Percentiles rank a stretch among this genome's conserved stretches.
Evolutionary conservation across 2,888 invertebrate species (phyloP).

Genomic region (Antheraea yamamai): DNA sequence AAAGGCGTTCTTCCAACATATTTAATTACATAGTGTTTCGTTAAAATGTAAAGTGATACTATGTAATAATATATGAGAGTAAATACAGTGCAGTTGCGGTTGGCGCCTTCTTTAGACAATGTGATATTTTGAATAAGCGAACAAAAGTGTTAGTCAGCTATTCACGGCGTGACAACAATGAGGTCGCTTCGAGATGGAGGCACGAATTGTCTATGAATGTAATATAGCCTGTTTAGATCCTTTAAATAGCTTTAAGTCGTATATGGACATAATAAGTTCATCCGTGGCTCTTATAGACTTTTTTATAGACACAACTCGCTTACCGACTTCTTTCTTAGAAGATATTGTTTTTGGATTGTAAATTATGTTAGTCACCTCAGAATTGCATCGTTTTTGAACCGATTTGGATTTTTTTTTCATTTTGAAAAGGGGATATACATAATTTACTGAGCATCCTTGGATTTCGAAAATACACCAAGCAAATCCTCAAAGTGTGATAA

Average conservation of each 20-base stretch:
- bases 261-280: neutral
- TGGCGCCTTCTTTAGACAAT: constrained; percentile 47
- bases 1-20: neutral
- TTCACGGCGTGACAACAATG: constrained; percentile 51
- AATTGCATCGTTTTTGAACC: too few species aligned
- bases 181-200: constrained; percentile 35
- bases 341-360: neutral
- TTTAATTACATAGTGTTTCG: constrained; percentile 27
- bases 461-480: too few species aligned
- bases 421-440: too few species aligned
- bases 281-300: neutral
- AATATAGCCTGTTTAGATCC: constrained; percentile 17
- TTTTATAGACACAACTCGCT: neutral
- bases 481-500: too few species aligned
- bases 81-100: constrained; percentile 35
- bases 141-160: constrained; percentile 56
- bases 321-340: neutral
- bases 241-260: constrained; percentile 9
- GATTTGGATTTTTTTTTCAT: too few species aligned
- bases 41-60: constrained; percentile 23
- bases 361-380: too few species aligned
- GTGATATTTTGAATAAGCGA: constrained; percentile 50
- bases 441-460: too few species aligned
- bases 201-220: constrained; percentile 29
- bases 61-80: constrained; percentile 30